Evolutionary conservation across 2,888 invertebrate species (phyloP), one percentile per base, ranked within the genome.

Genomic region (Trichogramma evanescens): DNA sequence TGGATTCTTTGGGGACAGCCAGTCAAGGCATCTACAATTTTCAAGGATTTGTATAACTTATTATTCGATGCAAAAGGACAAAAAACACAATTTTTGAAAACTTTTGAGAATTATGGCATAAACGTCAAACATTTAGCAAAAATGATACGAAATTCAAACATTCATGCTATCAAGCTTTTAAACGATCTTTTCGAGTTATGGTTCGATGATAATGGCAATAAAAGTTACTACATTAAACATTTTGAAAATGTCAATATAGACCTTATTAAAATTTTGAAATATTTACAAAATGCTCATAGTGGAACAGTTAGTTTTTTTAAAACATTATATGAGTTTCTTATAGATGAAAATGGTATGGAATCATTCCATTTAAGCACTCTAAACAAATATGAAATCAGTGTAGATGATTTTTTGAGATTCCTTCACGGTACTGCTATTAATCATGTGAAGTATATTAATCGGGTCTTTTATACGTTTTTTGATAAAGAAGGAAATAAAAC

Each of bases 131-230:
- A n/a, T 9, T 9, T 65, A 26, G 53, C 46, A 6, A 57, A 62
- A 57, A 68, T 69, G 54, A 61, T 68, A 10, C 51, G 41, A 59
- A 62, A 58, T 65, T 58, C 62, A 63, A 65, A 66, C 54, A 58
- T 43, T 59, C 63, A 63, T 59, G 62, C 56, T 66, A 42, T 56
- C 49, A 58, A 54, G 58, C 64, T 64, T 56, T 68, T 68, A 59
- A 65, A 66, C 58, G 63, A 65, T 1, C 51, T 68, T 41, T 63
- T 61, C 42, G 50, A 66, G 45, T 45, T 63, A 53, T 68, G 61
- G 65, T 69, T 71, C 65, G 66, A 70, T 61, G 64, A 59, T 9
- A 50, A 67, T 65, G 67, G 69, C 59, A 65, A 69, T 61, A 68
- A 67, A 62, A 63, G 64, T 6, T 41, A 50, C 8, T 59, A 59